Conservation (phyloP, 2,113 vertebrate genomes). For the Hippocampus barbouri region DNA sequence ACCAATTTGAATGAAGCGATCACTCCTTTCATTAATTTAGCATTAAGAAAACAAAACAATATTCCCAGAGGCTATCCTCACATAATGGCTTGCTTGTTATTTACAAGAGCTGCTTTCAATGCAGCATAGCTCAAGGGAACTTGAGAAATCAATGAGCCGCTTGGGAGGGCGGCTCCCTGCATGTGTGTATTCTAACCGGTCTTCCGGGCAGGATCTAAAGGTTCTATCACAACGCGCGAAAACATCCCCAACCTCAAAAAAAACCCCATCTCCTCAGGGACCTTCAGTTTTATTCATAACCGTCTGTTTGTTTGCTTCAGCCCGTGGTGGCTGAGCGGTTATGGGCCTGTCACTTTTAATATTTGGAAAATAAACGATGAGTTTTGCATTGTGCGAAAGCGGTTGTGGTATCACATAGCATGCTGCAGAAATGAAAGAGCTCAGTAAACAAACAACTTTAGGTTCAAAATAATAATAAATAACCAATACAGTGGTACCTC, state of each 20-base stretch:
- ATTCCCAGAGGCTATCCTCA: neutral
- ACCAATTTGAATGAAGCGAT: neutral
- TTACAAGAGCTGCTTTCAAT: slow-evolving; percentile 21
- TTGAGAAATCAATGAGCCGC: slow-evolving; percentile 33
- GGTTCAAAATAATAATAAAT: neutral
- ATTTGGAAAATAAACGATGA: slow-evolving; percentile 12
- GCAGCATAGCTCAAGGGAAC: slow-evolving; percentile 22
- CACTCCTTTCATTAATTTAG: neutral
- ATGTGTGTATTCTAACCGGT: slow-evolving; percentile 24
- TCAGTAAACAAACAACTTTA: neutral
- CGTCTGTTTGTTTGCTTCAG: slow-evolving; percentile 36
- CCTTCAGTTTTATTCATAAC: slow-evolving; percentile 41
- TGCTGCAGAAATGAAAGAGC: slow-evolving; percentile 4
- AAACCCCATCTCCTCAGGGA: slow-evolving; percentile 19
- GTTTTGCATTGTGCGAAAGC: slow-evolving; percentile 2
- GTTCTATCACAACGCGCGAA: slow-evolving; percentile 21
- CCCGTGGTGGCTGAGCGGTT: slow-evolving; percentile 15
- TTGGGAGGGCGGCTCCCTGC: neutral
- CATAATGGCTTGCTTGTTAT: slow-evolving; percentile 3
- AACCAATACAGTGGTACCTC: too few species aligned
- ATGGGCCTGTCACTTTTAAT: slow-evolving; percentile 19
- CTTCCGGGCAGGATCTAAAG: slow-evolving; percentile 33
- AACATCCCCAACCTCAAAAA: slow-evolving; percentile 2
- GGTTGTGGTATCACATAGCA: neutral
- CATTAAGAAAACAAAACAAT: neutral